Evolutionary conservation across 2,797 vertebrate species (phyloP), one percentile per base, ranked within the genome.

Genomic region (Gorsachius magnificus): DNA sequence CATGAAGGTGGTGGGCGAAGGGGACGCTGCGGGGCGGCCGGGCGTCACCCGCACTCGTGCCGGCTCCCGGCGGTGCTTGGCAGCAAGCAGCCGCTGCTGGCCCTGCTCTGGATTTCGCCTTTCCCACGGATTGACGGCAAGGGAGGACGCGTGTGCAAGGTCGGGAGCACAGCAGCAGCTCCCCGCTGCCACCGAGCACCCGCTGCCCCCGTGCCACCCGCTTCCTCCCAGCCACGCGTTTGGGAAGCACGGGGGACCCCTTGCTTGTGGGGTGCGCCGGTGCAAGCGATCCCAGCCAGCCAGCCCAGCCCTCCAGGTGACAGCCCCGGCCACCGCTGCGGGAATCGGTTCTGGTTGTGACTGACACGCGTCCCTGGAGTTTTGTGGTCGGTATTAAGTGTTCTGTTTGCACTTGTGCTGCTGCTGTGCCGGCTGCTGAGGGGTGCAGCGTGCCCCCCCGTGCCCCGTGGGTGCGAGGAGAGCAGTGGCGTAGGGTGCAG

Each of bases 301-400:
- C 35, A 58, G 54, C 41, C 35, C 74, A 24, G 54, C 28, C 36
- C 65, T 18, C 35, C 9, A 4, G 19, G 33, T 24, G 60, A 43
- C 53, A n/a, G 1, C 21, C 13, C 16, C 26, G 11, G 43, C n/a
- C 33, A 9, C 46, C 0, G 1, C 10, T 13, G 11, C 5, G 3
- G 8, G 26, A n/a, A 10, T 2, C 6, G 26, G 21, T 11, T 24
- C 6, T 14, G 31, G 41, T 24, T 8, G 38, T 16, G 53, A 31
- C 48, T 13, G 10, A 25, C 46, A 65, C 19, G 0, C 26, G 28
- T 33, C 75, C 15, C 48, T 22, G 41, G 26, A 7, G 35, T 4
- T 43, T 25, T 79, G 18, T 45, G 36, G 56, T n/a, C 2, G 0
- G 2, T n/a, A n/a, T n/a, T n/a, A n/a, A n/a, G n/a, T n/a, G n/a